phyloP scores from a whole-genome alignment of 2,113 vertebrate species.

The Martes martes region DNA sequence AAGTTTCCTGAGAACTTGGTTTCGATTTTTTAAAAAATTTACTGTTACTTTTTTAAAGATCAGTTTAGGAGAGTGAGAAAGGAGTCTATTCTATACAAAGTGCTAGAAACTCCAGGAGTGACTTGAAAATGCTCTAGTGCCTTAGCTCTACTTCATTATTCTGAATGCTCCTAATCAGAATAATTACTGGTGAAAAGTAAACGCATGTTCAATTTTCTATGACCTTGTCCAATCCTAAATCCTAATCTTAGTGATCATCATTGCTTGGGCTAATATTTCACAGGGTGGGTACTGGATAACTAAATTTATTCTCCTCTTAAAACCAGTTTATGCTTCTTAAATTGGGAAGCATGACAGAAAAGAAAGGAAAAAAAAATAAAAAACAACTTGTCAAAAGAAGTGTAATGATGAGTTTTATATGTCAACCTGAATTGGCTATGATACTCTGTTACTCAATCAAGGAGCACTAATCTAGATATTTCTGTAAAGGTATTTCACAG shows the following conservation, averaged over 20 bases:
- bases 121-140: not conserved
- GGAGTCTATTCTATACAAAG: not conserved
- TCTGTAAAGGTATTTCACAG: not conserved
- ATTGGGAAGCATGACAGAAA: not conserved
- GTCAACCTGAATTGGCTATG: not conserved
- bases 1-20: not conserved
- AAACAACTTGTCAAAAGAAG: not conserved
- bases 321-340: not conserved
- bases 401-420: not conserved
- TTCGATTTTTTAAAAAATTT: not conserved
- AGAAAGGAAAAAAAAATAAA: not conserved
- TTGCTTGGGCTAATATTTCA: not conserved
- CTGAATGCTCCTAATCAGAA: not conserved
- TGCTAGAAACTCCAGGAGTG: not conserved
- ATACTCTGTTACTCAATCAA: not conserved
- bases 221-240: not conserved
- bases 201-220: not conserved
- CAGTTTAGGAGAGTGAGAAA: not conserved
- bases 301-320: not conserved
- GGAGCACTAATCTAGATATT: not conserved
- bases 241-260: not conserved
- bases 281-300: not conserved
- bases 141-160: not conserved
- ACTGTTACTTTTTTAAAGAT: not conserved
- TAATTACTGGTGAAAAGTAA: not conserved